These are phyloP conservation scores for Esperia sulphurella DNA, from an alignment of 2,888 invertebrate genomes.

Conservation along the genomic window DNA sequence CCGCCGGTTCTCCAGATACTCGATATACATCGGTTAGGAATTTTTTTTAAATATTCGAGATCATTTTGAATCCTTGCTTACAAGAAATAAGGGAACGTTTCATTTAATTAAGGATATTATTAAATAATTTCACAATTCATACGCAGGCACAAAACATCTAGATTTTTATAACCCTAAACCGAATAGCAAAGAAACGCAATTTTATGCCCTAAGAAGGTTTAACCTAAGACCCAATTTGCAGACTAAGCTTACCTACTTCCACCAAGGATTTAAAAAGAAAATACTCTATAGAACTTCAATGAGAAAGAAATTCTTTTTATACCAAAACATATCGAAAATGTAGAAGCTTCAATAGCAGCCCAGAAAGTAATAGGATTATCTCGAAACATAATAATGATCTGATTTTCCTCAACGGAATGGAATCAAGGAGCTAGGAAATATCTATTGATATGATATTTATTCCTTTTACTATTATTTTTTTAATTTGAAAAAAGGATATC, in stretches of 20 bases:
- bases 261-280: not conserved
- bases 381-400: conserved; percentile 51
- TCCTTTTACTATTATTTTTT: too few relatives aligned
- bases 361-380: conserved; percentile 50
- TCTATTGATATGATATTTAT: not conserved
- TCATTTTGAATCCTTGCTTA: too few relatives aligned
- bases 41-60: too few relatives aligned
- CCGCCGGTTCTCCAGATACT: too few relatives aligned
- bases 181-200: too few relatives aligned
- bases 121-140: too few relatives aligned
- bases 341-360: conserved; percentile 7
- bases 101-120: too few relatives aligned
- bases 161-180: too few relatives aligned
- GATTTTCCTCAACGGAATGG: conserved; percentile 38
- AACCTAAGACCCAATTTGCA: not conserved
- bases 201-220: too few relatives aligned
- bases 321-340: conserved; percentile 13
- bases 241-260: not conserved
- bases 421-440: not conserved
- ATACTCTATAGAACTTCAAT: not conserved
- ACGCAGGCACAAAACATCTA: too few relatives aligned
- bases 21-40: not conserved
- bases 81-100: too few relatives aligned
- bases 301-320: conserved; percentile 1
- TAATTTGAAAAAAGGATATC: too few relatives aligned